Evolutionary conservation across 2,797 vertebrate species (phyloP), one percentile per base, ranked within the genome.

Genomic region (Gobionotothen gibberifrons): DNA sequence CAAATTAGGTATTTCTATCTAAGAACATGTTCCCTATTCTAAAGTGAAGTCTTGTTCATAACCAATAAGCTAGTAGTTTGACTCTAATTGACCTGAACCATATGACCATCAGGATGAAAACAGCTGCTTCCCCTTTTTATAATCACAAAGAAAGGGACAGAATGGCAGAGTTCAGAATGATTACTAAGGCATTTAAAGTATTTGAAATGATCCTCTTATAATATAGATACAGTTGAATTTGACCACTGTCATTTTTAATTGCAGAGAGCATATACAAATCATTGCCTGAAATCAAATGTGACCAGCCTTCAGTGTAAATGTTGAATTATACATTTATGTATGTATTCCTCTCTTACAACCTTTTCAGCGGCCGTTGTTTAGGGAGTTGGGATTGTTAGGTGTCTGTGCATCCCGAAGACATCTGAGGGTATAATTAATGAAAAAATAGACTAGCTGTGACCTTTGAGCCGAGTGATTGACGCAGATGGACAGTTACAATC

Each of bases 391-490:
- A 67, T 87, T 81, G 81, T 82, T 88, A 61, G 82, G 83, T 81
- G 81, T 85, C 64, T 61, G 46, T 79, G 83, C 76, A 77, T 86
- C 70, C 85, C 76, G 81, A 78, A 91, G 89, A 90, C 83, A 83
- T 91, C 79, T 88, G 86, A 86, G 91, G 78, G 68, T 86, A 90
- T 94, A 94, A 95, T 95, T 95, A 95, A 92, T 92, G 92, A 93
- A 94, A 94, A 93, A 90, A 88, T 81, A 89, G 87, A 92, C 86
- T 79, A 70, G 77, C 87, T 72, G 85, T 95, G 94, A 95, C 94
- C 94, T 95, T 95, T 95, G 90, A 90, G 85, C 72, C 15, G 61
- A 82, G 83, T 94, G 94, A 95, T 93, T 94, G 94, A 94, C 94
- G 91, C 78, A 54, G 88, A 92, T 90, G 79, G 94, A 93, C 94